phyloP scores from a whole-genome alignment of 92 coral and sea anemone species.

The Palythoa heliodiscus region DNA sequence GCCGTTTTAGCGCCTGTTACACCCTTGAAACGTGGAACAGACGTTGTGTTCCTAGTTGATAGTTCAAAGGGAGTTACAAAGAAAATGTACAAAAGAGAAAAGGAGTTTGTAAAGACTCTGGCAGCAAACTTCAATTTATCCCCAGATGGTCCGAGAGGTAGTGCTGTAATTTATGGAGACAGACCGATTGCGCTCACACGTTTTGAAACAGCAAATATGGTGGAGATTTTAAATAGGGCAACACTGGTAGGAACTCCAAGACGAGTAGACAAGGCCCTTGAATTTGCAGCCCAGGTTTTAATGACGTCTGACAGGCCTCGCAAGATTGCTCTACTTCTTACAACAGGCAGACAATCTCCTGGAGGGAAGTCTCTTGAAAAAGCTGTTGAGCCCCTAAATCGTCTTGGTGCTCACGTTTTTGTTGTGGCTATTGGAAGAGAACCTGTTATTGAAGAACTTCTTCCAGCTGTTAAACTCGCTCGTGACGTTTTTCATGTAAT shows the following conservation, averaged over 20 bases:
- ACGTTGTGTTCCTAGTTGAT: constrained; percentile 69
- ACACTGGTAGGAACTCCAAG: constrained; percentile 58
- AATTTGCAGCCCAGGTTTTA: constrained; percentile 47
- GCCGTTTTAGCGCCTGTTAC: constrained; percentile 52
- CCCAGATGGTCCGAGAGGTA: constrained; percentile 56
- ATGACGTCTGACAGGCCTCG: constrained; percentile 28
- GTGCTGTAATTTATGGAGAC: constrained; percentile 52
- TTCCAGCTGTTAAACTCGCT: constrained; percentile 50
- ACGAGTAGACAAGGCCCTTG: constrained; percentile 63
- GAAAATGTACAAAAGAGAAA: constrained; percentile 46
- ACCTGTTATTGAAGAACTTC: constrained; percentile 60
- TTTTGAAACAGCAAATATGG: constrained; percentile 37
- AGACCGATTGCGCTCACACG: constrained; percentile 35
- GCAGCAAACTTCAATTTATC: constrained; percentile 59
- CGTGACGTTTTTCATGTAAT: constrained; percentile 46
- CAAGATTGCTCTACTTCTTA: constrained; percentile 71
- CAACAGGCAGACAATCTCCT: constrained; percentile 71
- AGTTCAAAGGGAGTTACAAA: constrained; percentile 53
- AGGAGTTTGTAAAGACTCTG: constrained; percentile 58
- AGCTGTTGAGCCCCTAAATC: constrained; percentile 57
- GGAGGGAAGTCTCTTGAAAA: constrained; percentile 52
- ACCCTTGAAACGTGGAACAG: constrained; percentile 61
- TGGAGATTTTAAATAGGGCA: constrained; percentile 52
- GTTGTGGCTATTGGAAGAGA: constrained; percentile 76
- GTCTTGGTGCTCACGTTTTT: constrained; percentile 74